Evolutionary conservation across 2,797 vertebrate genomes (phyloP), one percentile per base, ranked within the genome.

Genomic region (Cuniculus paca): DNA sequence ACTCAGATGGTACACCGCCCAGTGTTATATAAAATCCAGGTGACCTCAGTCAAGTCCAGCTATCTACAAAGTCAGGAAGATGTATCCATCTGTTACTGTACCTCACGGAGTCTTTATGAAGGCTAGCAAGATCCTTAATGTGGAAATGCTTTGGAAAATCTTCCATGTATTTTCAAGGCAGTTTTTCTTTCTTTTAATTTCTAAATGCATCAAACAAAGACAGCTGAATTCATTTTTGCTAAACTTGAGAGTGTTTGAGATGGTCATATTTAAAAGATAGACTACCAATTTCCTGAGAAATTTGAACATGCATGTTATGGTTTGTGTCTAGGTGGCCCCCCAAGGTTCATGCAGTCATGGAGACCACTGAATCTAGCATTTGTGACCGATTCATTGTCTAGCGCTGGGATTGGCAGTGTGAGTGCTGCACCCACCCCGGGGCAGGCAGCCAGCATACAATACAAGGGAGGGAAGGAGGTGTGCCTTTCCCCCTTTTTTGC

Each of bases 61-160:
- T 9, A 81, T 28, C 17, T 52, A 39, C 26, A 14, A 24, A 45
- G n/a, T 56, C 60, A 48, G 17, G 52, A 68, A 78, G 54, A 68
- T 12, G 28, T 74, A 22, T 22, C 20, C 28, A 8, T 82, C n/a
- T 6, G 31, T 68, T 74, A 17, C 39, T 61, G 0, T 13, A 39
- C n/a, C 50, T 84, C 20, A n/a, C 0, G 45, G 88, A 75, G 6
- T 45, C 68, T 92, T 96, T 68, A 84, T 48, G 22, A 79, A 48
- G 79, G 50, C 45, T 39, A 28, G 13, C 24, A 20, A 78, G 74
- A 56, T 48, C 42, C 58, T 22, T 60, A 39, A 39, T 82, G 19
- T 93, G 39, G 34, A 70, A 72, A 84, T 52, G 4, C 34, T 92
- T 60, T 22, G 48, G 34, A 36, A 94, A 95, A 91, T 60, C 68